These are phyloP conservation scores for Melinopterus prodromus DNA, from an alignment of 2,888 invertebrate genomes.

Conservation along the genomic window DNA sequence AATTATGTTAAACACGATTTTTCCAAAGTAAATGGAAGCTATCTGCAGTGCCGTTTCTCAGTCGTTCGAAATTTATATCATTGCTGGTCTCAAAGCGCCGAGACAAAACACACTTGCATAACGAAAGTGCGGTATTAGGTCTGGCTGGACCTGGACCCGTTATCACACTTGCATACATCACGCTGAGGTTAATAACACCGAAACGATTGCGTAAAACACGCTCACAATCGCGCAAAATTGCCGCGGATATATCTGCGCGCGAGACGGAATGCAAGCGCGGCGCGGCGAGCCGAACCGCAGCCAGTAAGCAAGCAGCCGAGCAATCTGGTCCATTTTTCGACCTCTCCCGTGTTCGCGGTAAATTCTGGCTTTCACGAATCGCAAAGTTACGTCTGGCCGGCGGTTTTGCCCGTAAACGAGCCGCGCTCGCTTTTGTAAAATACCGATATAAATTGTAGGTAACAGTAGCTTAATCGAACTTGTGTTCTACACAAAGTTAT, in stretches of 20 bases:
- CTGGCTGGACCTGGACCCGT: constrained; percentile 7
- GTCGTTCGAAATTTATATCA: not conserved
- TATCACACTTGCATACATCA: constrained; percentile 24
- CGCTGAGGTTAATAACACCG: constrained; percentile 20
- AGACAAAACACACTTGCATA: constrained; percentile 11
- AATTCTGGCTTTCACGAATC: constrained; percentile 4
- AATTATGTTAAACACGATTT: too few relatives aligned
- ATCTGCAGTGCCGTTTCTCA: not conserved
- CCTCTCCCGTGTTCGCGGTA: constrained; percentile 10
- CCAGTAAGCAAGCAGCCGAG: not conserved
- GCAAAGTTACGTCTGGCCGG: not conserved
- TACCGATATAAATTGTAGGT: too few relatives aligned
- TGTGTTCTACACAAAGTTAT: too few relatives aligned
- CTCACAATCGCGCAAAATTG: constrained; percentile 18
- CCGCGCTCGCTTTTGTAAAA: too few relatives aligned
- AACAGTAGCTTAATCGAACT: too few relatives aligned
- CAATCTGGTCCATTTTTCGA: not conserved
- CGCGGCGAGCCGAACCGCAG: not conserved
- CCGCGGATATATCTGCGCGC: not conserved
- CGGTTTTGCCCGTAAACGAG: not conserved
- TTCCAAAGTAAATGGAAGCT: too few relatives aligned
- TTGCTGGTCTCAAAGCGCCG: not conserved
- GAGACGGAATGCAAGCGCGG: not conserved
- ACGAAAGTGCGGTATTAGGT: constrained; percentile 1
- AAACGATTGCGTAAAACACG: constrained; percentile 16